Evolutionary conservation across 92 coral and sea anemone species (phyloP), one percentile per base, ranked within the genome.

Genomic region (Zoanthus sociatus): DNA sequence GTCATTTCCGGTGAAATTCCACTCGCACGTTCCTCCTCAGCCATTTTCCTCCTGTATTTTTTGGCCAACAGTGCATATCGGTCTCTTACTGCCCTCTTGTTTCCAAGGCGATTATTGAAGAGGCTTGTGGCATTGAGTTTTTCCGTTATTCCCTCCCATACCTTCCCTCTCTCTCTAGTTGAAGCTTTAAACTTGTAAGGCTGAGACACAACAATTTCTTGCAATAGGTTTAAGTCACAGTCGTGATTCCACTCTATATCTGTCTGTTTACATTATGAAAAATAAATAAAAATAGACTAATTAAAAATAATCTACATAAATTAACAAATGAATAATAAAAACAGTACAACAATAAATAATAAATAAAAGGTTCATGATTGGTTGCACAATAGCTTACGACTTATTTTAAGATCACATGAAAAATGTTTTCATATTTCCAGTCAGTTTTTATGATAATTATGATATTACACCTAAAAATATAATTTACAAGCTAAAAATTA

Each of bases 21-120:
- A 26, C 87, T 86, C 6, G 93, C 85, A 0, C 50, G 16, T 69
- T 86, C 92, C 76, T 90, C 90, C 64, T 86, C 87, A 54, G 90
- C 61, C 90, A 86, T 78, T 53, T 66, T 86, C 44, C n/a, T 79
- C 58, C 47, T 86, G 77, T 17, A 71, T 58, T 68, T 50, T 21
- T 71, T 1, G 67, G 61, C 31, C 86, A 63, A 2, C 55, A 86
- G 85, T 30, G 79, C 44, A 42, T 71, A 90, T n/a, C 90, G 55
- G 72, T 90, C 90, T 56, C 90, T 77, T 4, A 90, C 87, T 32
- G 77, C 73, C 16, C 90, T 79, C 71, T 90, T 79, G 14, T 84
- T 32, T 9, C 50, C 67, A 13, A 76, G 64, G 4, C 87, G 21
- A 15, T 67, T 37, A 10, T 61, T 32, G 56, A 79, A 77, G 30